Conservation (phyloP, 2,797 vertebrate species). For the Chiloscyllium punctatum region DNA sequence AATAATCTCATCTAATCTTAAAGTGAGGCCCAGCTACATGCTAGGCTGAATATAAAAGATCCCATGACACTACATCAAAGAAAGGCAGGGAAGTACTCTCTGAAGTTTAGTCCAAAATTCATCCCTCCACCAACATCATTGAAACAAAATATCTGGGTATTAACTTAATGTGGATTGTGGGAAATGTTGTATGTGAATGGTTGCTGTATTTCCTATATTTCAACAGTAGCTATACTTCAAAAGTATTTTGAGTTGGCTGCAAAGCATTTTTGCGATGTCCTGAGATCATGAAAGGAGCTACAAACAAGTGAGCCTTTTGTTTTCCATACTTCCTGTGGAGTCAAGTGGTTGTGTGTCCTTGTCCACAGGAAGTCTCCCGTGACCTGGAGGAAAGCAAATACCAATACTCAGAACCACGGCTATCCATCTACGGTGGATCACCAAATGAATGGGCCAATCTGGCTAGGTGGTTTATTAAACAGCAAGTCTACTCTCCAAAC, state of each 20-base stretch:
- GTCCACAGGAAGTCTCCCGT: constrained; percentile 75
- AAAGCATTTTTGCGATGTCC: not conserved
- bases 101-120: not conserved
- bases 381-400: constrained; percentile 92
- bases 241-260: not conserved
- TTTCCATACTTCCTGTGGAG: not conserved
- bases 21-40: not conserved
- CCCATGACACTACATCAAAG: not conserved
- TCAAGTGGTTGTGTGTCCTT: constrained; percentile 33
- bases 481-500: constrained; percentile 87
- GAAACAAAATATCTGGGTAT: not conserved
- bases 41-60: not conserved
- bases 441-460: constrained; percentile 75
- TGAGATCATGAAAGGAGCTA: not conserved
- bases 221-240: not conserved
- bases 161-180: not conserved
- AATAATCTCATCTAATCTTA: no score
- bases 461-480: constrained; percentile 87
- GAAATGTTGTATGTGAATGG: not conserved
- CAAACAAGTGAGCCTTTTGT: not conserved
- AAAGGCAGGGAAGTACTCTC: not conserved
- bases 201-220: not conserved
- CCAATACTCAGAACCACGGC: constrained; percentile 85
- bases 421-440: constrained; percentile 90
- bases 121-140: not conserved